Conservation (phyloP, 2,888 invertebrate genomes). For the Parelbella ahira region DNA sequence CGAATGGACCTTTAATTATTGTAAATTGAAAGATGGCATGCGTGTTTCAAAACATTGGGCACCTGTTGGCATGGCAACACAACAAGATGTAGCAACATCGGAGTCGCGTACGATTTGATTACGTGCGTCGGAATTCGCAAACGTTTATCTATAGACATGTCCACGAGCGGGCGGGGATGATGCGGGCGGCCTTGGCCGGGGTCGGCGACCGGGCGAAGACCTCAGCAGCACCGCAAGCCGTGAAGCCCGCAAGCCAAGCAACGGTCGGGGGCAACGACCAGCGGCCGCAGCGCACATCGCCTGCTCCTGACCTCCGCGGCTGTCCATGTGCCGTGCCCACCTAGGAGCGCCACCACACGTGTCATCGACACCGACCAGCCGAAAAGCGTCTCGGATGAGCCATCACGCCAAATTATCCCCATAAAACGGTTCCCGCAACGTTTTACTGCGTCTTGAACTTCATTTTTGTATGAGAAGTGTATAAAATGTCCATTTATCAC, state of each 20-base stretch:
- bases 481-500: no score
- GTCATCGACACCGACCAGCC: constrained; percentile 20
- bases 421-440: constrained; percentile 4
- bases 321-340: constrained; percentile 30
- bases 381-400: not conserved
- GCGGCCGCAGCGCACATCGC: constrained; percentile 36
- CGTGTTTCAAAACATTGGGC: no score
- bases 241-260: constrained; percentile 58
- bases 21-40: no score
- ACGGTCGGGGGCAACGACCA: constrained; percentile 80
- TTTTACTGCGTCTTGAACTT: constrained; percentile 3
- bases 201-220: constrained; percentile 80
- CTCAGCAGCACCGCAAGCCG: constrained; percentile 61
- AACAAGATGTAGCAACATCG: no score
- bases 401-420: constrained; percentile 8
- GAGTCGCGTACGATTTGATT: no score
- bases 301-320: constrained; percentile 56
- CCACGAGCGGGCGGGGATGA: constrained; percentile 66
- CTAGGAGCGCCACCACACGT: constrained; percentile 13
- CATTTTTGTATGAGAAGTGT: no score
- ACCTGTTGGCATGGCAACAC: no score
- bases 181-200: constrained; percentile 76
- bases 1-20: no score
- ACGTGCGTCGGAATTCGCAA: constrained; percentile 50
- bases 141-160: constrained; percentile 52